Base-by-base conservation (phyloP, 2,113 vertebrate species). In the Rutilus rutilus region DNA sequence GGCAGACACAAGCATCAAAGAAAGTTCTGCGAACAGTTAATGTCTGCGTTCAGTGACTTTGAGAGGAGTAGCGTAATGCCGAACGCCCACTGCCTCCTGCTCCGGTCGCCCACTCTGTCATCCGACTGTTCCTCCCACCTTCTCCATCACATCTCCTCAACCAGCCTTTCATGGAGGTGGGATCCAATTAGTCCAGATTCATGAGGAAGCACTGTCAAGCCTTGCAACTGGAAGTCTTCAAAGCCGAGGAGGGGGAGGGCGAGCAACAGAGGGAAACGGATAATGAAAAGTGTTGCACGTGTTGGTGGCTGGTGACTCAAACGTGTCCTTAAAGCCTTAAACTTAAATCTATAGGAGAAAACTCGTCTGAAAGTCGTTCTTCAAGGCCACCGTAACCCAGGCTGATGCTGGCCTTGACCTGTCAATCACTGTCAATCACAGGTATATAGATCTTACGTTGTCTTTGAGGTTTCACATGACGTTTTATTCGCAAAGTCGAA, bases 111-210 rank as follows among this genome's bases (percentile, higher is more conserved):
- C 50, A 74, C 67, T 52, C 33, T 9, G 33, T 39, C 23, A 30
- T 45, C 50, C 67, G 30, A 50, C 76, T 85, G 62, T 85, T 57
- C 78, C 74, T 30, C 27, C 65, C 12, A 7, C 71, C 57, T 79
- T 67, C 75, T 78, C 50, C 75, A 65, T 45, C 60, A 59, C 71
- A 85, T 87, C 67, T 69, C 36, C 47, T 30, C 65, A 52, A 30
- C 39, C 39, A 50, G 23, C n/a, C 45, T 80, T 76, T 85, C 77
- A 80, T 78, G 75, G 57, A 52, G 60, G 57, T 87, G 76, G 81
- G 84, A 80, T 87, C 87, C 86, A 91, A 87, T 90, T 89, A 89
- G 45, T 79, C 60, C 75, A 85, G 79, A 87, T 87, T 83, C 50
- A 82, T 45, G 78, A 87, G 85, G 86, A 76, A 82, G 74, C 60